Percentiles rank a stretch among this genome's conserved stretches.
These are phyloP conservation scores for Pilophorus perplexus DNA, from an alignment of 2,888 invertebrate species.

Conservation along the genomic window DNA sequence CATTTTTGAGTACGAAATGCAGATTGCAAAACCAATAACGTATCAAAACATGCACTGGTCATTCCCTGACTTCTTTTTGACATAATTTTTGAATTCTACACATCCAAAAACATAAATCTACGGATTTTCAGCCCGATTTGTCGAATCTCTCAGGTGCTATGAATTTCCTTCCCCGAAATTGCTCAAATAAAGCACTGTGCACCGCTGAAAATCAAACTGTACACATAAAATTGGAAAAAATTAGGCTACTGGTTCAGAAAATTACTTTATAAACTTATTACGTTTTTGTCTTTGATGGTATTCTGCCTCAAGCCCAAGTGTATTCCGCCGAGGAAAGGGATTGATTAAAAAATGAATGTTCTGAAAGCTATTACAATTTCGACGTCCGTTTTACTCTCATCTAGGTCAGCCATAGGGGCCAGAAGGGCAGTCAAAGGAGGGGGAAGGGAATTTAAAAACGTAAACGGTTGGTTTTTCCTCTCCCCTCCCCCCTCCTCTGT, in stretches of 20 bases:
- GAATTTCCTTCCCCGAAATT: too few relatives aligned
- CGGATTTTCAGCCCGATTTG: too few relatives aligned
- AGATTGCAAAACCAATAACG: too few relatives aligned
- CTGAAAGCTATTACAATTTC: conserved; percentile 31
- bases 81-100: too few relatives aligned
- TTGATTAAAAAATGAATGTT: conserved; percentile 32
- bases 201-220: too few relatives aligned
- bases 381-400: conserved; percentile 33
- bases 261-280: conserved; percentile 28
- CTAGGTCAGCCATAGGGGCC: conserved; percentile 9
- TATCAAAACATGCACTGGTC: too few relatives aligned
- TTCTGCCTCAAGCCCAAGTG: background rate
- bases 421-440: background rate
- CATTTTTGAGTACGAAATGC: too few relatives aligned
- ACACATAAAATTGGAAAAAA: too few relatives aligned
- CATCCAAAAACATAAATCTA: too few relatives aligned
- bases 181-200: too few relatives aligned
- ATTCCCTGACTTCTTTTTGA: too few relatives aligned
- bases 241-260: background rate
- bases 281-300: background rate
- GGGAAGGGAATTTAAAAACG: conserved; percentile 16
- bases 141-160: too few relatives aligned
- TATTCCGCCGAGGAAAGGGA: conserved; percentile 2
- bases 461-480: conserved; percentile 7
- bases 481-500: background rate